Evolutionary conservation across 2,888 invertebrate species (phyloP).

Genomic region (Dyspetes luteomarginatus): DNA sequence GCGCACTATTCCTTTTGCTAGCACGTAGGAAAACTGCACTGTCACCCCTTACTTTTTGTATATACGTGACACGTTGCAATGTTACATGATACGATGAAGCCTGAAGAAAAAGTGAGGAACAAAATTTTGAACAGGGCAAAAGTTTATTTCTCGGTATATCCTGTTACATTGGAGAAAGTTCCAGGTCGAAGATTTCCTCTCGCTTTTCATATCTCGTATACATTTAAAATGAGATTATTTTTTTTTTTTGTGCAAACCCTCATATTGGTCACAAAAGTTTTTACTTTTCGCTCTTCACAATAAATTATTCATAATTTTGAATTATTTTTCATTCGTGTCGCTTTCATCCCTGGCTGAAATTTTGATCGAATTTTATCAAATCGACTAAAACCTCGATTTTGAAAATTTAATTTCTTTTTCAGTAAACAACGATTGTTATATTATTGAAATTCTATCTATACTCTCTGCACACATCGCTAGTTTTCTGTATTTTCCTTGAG

Average conservation of each 20-base stretch:
- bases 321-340: too few species aligned
- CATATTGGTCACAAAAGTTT: background rate
- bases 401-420: background rate
- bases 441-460: background rate
- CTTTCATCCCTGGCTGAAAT: too few species aligned
- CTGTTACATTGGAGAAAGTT: background rate
- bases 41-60: constrained; percentile 5
- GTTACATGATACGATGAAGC: background rate
- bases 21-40: background rate
- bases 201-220: background rate
- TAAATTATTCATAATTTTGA: too few species aligned
- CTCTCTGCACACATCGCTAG: too few species aligned
- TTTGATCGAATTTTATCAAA: too few species aligned
- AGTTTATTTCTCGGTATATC: background rate
- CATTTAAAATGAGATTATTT: background rate
- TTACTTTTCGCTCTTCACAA: too few species aligned
- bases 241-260: background rate
- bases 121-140: background rate
- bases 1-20: background rate
- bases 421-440: constrained; percentile 1
- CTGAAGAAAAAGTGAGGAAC: background rate
- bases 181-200: background rate
- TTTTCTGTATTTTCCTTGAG: too few species aligned
- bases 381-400: background rate
- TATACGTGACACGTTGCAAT: background rate